These are phyloP conservation scores for Pterophyllum scalare DNA, from an alignment of 2,113 vertebrate genomes.

Conservation along the genomic window DNA sequence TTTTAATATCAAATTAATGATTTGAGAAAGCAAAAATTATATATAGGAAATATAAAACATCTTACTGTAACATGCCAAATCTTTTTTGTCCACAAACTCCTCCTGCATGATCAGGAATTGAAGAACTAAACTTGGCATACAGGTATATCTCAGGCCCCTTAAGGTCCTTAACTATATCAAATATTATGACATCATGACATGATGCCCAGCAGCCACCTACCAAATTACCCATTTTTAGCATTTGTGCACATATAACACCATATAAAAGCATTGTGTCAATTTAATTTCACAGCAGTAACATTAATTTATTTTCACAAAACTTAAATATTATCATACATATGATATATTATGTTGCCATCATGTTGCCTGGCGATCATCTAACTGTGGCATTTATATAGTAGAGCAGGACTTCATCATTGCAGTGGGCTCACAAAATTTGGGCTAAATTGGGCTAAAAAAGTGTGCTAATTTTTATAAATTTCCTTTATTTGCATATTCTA, in stretches of 20 bases:
- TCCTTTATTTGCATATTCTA: no score
- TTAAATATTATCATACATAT: neutral
- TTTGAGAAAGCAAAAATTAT: neutral
- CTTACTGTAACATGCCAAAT: neutral
- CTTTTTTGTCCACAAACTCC: neutral
- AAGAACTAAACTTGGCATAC: neutral
- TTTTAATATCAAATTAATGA: conserved; percentile 29
- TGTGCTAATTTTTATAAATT: no score
- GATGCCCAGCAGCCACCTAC: neutral
- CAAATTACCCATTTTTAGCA: neutral
- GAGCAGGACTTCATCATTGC: neutral
- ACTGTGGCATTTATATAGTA: neutral
- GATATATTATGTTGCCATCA: neutral
- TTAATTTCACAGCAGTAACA: neutral
- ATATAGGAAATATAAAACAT: neutral
- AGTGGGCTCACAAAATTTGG: neutral
- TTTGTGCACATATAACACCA: neutral
- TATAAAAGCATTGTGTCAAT: neutral
- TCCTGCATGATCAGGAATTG: neutral
- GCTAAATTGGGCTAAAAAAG: no score
- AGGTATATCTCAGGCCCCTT: neutral
- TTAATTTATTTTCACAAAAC: neutral
- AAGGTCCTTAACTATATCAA: neutral
- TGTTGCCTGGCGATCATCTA: neutral
- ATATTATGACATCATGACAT: neutral